Evolutionary conservation across 2,113 vertebrate species (phyloP), one percentile per base, ranked within the genome.

Genomic region (Grantiella picta): DNA sequence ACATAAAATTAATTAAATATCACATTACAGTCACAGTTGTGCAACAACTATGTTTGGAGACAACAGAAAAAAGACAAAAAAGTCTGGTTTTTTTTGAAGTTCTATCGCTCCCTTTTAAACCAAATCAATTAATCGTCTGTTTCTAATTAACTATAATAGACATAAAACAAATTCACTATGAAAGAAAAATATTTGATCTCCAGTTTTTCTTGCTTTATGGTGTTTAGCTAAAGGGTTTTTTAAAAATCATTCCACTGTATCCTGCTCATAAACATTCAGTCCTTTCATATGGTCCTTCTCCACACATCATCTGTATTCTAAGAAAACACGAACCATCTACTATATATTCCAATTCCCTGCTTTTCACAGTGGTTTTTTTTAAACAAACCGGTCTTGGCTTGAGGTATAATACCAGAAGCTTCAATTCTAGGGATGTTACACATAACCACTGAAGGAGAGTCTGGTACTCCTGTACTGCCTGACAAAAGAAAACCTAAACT

Each of bases 221-320:
- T 23, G 15, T n/a, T 89, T 18, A 89, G 45, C 35, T 57, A 47
- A 59, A 18, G 4, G 31, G 7, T 3, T 1, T 69, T 68, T 89
- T 52, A 9, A 0, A n/a, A 89, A 89, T 73, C 28, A 57, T 54
- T 85, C 12, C 53, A 40, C 27, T 54, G 25, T 64, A 35, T 57
- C 35, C 33, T 47, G 33, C 33, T 81, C 36, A 15, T 18, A 79
- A 38, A 21, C 25, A 82, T 49, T 57, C 20, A 57, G 21, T 40
- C 44, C 5, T 0, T 59, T 88, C 21, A 15, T 6, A 38, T 3
- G 5, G 7, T 50, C 20, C 36, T 53, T 80, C 61, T 53, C 27
- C 25, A 36, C 3, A 2, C 0, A 0, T 45, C 16, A 54, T 40
- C 33, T 63, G 14, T 54, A 38, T 20, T 63, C 35, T 19, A 36